Base-by-base conservation (phyloP, 2,113 vertebrate species). In the Chrysemys picta region DNA sequence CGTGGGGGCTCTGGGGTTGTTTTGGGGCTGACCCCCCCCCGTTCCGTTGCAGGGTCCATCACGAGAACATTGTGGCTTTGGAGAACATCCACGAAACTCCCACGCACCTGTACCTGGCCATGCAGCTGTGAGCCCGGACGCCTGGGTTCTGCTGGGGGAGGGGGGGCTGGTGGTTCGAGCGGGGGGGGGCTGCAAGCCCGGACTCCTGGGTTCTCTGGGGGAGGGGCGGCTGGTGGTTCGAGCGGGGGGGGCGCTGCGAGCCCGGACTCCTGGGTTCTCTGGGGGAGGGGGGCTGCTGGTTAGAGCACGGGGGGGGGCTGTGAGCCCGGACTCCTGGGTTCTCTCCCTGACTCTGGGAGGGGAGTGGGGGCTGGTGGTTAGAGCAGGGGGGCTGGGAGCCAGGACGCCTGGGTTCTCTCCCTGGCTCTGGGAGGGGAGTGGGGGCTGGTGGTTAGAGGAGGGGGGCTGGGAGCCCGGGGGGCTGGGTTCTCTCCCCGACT, bases 31-130 rank as follows among this genome's bases (percentile, higher is more conserved):
- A 8, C 38, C 27, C 25, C 25, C n/a, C 47, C 11, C 69, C n/a
- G 87, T 59, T 24, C 59, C 22, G 3, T 85, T 90, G 19, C 93
- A 98, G 98, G 95, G 97, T 99, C 95, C 97, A 98, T 65, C 98
- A 98, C 79, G 97, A 98, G 94, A 98, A 99, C 87, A 99, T 98
- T 3, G 98, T 99, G 84, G 97, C 98, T 13, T 97, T 99, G 87
- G 97, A 98, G 85, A 98, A 98, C 2, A 97, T 98, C 62, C 98
- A 98, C 6, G 98, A 98, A 93, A 98, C 98, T 49, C 98, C 98
- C 16, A 95, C 97, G 50, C 98, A 98, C 85, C 97, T 98, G 47
- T 98, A 98, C 95, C 95, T 99, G 95, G 97, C 98, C 88, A 98
- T 98, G 98, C 98, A 98, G 86, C 97, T 98, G 98, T 98, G 95